Percentiles rank a stretch among this genome's conserved stretches.
These are phyloP conservation scores for Carduelis carduelis DNA, from an alignment of 2,797 vertebrate species.

Conservation along the genomic window DNA sequence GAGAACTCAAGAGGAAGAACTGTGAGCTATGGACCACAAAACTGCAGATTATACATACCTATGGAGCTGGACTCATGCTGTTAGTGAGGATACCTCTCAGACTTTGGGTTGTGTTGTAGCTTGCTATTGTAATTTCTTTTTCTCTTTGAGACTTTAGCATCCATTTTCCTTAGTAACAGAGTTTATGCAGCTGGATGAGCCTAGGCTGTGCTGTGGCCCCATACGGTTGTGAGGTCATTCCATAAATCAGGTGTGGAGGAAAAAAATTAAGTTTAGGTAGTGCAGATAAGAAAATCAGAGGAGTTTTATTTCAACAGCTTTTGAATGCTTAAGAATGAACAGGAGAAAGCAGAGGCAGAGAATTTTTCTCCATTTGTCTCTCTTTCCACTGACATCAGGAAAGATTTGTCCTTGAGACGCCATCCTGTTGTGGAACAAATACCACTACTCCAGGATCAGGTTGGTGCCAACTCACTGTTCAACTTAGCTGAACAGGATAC, in stretches of 20 bases:
- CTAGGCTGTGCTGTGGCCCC: not conserved
- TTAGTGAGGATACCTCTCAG: not conserved
- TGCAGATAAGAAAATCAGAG: not conserved
- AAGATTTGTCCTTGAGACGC: not conserved
- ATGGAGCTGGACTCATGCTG: not conserved
- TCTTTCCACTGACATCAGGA: not conserved
- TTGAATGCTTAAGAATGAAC: not conserved
- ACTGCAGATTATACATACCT: not conserved
- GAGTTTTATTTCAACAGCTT: not conserved
- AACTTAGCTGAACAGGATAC: not conserved
- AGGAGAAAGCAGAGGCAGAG: not conserved
- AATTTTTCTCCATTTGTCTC: not conserved
- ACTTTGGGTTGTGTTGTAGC: not conserved
- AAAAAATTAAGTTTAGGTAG: not conserved
- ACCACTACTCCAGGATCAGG: not conserved
- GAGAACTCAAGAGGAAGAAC: not conserved
- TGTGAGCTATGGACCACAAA: not conserved
- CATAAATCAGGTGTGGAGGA: not conserved
- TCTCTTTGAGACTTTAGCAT: not conserved
- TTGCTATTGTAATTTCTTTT: not conserved
- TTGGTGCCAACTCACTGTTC: not conserved
- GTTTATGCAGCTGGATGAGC: not conserved
- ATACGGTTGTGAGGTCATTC: not conserved
- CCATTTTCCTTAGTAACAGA: not conserved
- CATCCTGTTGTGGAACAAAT: slow-evolving; percentile 23